phyloP scores from a whole-genome alignment of 2,888 invertebrate species.

The Allacma fusca region DNA sequence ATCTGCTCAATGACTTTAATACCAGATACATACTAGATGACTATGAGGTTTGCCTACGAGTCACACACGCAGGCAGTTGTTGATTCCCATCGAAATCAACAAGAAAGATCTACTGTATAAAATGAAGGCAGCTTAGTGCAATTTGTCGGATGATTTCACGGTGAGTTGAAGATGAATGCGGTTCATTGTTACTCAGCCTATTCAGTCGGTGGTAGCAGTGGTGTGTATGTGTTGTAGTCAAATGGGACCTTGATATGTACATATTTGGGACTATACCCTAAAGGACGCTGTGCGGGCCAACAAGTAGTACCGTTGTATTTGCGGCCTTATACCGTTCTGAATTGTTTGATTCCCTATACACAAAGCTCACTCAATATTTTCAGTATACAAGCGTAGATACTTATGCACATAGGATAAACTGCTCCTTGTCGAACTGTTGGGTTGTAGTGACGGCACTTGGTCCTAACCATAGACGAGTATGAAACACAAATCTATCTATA shows the following conservation, averaged over 20 bases:
- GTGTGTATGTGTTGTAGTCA: slow-evolving; percentile 36
- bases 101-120: slow-evolving; percentile 7
- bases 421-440: background rate
- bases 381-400: too few relatives aligned
- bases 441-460: background rate
- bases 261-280: background rate
- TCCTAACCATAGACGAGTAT: too few relatives aligned
- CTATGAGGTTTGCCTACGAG: slow-evolving; percentile 19
- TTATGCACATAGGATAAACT: background rate
- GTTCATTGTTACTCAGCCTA: slow-evolving; percentile 30
- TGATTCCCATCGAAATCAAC: slow-evolving; percentile 14
- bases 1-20: too few relatives aligned
- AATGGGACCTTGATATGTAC: slow-evolving; percentile 16
- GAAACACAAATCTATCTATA: too few relatives aligned
- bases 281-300: slow-evolving; percentile 2
- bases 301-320: background rate
- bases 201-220: slow-evolving; percentile 31
- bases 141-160: slow-evolving; percentile 57
- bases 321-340: background rate
- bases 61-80: background rate
- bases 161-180: slow-evolving; percentile 42
- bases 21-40: background rate
- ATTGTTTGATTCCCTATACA: slow-evolving; percentile 4
- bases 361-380: background rate
- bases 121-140: slow-evolving; percentile 42